These are phyloP conservation scores for Bungarus multicinctus DNA, from an alignment of 2,113 vertebrate species.

Conservation along the genomic window DNA sequence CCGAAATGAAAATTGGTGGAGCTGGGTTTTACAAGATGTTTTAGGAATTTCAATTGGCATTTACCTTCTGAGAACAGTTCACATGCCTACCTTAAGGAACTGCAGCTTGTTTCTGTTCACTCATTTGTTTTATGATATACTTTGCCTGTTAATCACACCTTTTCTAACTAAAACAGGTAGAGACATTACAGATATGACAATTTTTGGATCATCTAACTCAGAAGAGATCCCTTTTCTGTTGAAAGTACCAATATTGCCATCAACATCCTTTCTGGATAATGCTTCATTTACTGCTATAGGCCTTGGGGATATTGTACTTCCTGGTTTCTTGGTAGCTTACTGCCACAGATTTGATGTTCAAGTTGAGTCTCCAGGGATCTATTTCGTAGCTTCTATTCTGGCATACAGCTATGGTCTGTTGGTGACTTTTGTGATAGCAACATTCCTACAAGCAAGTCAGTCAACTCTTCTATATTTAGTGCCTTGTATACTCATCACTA, in stretches of 20 bases:
- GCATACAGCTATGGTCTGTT: conserved; percentile 78
- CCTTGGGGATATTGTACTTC: conserved; percentile 79
- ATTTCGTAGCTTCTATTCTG: conserved; percentile 79
- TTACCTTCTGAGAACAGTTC: conserved; percentile 41
- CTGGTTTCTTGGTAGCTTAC: conserved; percentile 79
- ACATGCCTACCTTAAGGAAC: conserved; percentile 56
- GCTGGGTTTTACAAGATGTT: conserved; percentile 50
- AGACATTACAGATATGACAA: conserved; percentile 79
- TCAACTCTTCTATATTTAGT: conserved; percentile 83
- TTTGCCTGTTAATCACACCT: conserved; percentile 77
- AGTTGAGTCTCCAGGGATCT: conserved; percentile 70
- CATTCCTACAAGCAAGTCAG: conserved; percentile 80
- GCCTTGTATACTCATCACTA: conserved; percentile 82
- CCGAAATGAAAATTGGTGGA: conserved; percentile 50
- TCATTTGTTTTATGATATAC: conserved; percentile 76
- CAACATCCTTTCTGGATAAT: conserved; percentile 72
- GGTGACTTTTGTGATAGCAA: conserved; percentile 77
- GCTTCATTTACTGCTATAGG: conserved; percentile 79
- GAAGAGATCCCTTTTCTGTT: conserved; percentile 84
- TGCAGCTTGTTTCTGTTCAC: conserved; percentile 75
- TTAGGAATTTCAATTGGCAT: conserved; percentile 57
- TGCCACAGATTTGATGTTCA: conserved; percentile 83
- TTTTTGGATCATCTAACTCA: conserved; percentile 72
- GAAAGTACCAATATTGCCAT: conserved; percentile 76
- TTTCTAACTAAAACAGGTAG: conserved; percentile 76